Base-by-base conservation (phyloP, 2,888 invertebrate species). In the Chamaedrilus cognettii region DNA sequence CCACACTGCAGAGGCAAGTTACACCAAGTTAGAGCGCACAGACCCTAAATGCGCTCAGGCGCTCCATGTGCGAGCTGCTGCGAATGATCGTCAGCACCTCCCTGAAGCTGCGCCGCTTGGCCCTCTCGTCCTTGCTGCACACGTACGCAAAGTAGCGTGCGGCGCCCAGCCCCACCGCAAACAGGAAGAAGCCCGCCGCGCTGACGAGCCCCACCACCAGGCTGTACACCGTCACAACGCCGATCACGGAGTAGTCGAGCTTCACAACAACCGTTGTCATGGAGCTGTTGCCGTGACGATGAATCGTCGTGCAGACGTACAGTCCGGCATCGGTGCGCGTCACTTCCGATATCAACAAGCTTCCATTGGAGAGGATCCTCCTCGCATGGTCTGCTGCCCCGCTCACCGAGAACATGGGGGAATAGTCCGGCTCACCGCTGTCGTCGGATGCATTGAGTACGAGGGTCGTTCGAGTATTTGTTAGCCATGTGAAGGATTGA, bases 191-290 rank as follows among this genome's bases (percentile, higher is more conserved):
- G 52, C 87, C 88, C 34, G 88, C 88, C 32, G 95, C 94, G 77
- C 91, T 89, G 35, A 90, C 87, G 30, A 90, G 88, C 33, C 96
- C 96, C 67, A 92, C 90, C 62, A 92, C 82, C 71, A 95, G 87
- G 82, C 94, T 94, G 77, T 90, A 88, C 71, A 95, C 89, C 84
- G 93, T 90, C 63, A 95, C 90, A 75, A 90, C 89, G 79, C 90
- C 89, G 86, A 94, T 90, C 67, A 92, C 90, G 78, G 90, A 88
- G 26, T 94, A 94, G 84, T 95, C 93, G 80, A 96, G 90, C 7
- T 61, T 68, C n/a, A 81, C 51, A n/a, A n/a, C n/a, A 23, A 93
- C 90, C 33, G 88, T 86, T 82, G 93, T 94, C 64, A 91, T 91
- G 72, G 91, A 87, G 23, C 92, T 90, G 85, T 95, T 95, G 77